Percentiles rank a stretch among this genome's conserved stretches.
These are phyloP conservation scores for Theretra japonica DNA, from an alignment of 2,888 invertebrate species.

Conservation along the genomic window DNA sequence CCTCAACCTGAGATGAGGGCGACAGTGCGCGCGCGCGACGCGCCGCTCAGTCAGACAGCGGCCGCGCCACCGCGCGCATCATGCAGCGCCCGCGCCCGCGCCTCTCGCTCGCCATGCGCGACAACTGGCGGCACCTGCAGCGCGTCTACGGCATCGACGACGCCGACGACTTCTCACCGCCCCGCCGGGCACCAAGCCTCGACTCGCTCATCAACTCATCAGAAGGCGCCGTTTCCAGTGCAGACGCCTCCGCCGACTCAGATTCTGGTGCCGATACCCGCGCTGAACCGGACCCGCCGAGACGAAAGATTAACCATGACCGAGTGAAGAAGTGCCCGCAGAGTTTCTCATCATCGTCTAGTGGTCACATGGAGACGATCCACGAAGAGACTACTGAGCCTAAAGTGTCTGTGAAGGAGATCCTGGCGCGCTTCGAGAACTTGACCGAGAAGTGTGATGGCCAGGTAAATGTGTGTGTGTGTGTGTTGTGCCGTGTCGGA, in stretches of 20 bases:
- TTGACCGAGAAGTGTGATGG: constrained; percentile 81
- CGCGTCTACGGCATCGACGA: constrained; percentile 80
- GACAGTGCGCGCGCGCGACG: constrained; percentile 48
- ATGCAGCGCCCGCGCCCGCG: constrained; percentile 83
- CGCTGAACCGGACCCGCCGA: constrained; percentile 68
- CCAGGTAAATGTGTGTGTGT: constrained; percentile 53
- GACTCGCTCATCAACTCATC: constrained; percentile 89
- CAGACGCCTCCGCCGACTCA: constrained; percentile 86
- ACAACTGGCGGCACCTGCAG: constrained; percentile 82
- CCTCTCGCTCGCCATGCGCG: constrained; percentile 82
- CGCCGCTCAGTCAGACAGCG: constrained; percentile 62
- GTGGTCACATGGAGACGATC: constrained; percentile 92
- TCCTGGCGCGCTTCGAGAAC: constrained; percentile 92
- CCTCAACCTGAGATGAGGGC: constrained; percentile 38
- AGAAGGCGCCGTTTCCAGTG: constrained; percentile 86
- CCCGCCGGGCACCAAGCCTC: constrained; percentile 83
- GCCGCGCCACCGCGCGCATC: constrained; percentile 80
- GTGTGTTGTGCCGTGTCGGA: neutral
- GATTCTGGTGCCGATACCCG: constrained; percentile 88
- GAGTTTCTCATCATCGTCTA: constrained; percentile 83
- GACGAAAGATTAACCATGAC: constrained; percentile 56
- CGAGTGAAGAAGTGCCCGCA: constrained; percentile 74
- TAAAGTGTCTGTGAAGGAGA: constrained; percentile 93
- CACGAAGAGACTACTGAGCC: constrained; percentile 90
- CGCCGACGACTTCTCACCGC: constrained; percentile 64